These are phyloP conservation scores for Battus philenor DNA, from an alignment of 1,140 invertebrate species.

Conservation along the genomic window DNA sequence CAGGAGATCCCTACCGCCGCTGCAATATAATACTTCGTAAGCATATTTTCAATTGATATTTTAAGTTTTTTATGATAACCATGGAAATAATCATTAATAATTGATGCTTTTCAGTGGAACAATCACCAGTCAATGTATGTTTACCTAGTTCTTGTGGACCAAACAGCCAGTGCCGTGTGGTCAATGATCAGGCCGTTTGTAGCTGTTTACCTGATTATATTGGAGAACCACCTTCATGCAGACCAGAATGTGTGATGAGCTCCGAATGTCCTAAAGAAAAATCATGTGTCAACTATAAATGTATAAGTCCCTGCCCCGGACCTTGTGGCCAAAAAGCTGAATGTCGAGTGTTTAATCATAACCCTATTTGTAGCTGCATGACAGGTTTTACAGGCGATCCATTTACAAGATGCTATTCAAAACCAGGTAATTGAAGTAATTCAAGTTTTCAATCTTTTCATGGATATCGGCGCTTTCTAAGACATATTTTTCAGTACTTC, in stretches of 20 bases:
- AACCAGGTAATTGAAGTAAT: slow-evolving; percentile 77
- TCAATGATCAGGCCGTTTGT: slow-evolving; percentile 76
- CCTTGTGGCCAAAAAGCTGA: slow-evolving; percentile 80
- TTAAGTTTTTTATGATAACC: slow-evolving; percentile 5
- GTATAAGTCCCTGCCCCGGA: slow-evolving; percentile 81
- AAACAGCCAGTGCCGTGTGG: slow-evolving; percentile 79
- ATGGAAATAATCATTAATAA: not conserved
- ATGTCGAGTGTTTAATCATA: slow-evolving; percentile 81
- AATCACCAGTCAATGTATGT: slow-evolving; percentile 76
- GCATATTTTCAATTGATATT: slow-evolving; percentile 65
- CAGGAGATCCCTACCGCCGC: slow-evolving; percentile 79
- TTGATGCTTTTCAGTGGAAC: slow-evolving; percentile 61
- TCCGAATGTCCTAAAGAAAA: slow-evolving; percentile 78
- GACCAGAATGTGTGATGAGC: slow-evolving; percentile 80
- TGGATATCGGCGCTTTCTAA: too few species aligned
- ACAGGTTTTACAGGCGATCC: slow-evolving; percentile 76
- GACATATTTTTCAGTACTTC: not conserved
- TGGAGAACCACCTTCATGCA: slow-evolving; percentile 79
- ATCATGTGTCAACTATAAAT: slow-evolving; percentile 81
- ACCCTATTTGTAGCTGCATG: slow-evolving; percentile 77
- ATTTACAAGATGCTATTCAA: slow-evolving; percentile 76
- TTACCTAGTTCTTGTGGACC: slow-evolving; percentile 81
- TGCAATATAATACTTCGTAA: slow-evolving; percentile 68
- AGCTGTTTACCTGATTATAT: slow-evolving; percentile 78
- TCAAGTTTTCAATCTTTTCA: not conserved